These are phyloP conservation scores for Pachypeltis micranthus DNA, from an alignment of 1,140 invertebrate species.

Conservation along the genomic window DNA sequence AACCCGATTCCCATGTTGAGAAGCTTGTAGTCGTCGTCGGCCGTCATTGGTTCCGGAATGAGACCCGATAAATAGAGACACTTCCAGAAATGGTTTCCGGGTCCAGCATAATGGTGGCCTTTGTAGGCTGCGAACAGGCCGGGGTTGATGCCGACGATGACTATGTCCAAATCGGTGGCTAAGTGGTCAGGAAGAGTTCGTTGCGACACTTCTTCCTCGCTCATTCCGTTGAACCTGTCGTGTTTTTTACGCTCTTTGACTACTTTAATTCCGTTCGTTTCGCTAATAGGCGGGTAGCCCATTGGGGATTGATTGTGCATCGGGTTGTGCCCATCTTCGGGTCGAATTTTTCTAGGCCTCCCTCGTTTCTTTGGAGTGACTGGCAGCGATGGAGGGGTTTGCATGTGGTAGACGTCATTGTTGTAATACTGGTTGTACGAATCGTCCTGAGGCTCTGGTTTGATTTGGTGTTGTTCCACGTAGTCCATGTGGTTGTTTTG, in stretches of 20 bases:
- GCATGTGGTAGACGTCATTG: conserved; percentile 8
- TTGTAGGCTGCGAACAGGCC: conserved; percentile 92
- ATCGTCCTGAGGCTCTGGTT: conserved; percentile 29
- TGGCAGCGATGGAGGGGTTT: conserved; percentile 14
- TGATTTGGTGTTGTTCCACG: conserved; percentile 20
- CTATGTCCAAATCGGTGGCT: conserved; percentile 82
- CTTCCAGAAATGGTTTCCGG: conserved; percentile 98
- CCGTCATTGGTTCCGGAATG: conserved; percentile 86
- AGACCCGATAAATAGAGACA: conserved; percentile 87
- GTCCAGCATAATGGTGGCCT: conserved; percentile 94
- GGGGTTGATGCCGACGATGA: conserved; percentile 96
- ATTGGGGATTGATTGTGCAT: conserved; percentile 12
- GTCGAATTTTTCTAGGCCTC: conserved; percentile 59
- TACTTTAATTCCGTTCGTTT: conserved; percentile 25
- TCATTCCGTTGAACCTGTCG: conserved; percentile 92
- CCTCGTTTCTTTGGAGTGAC: conserved; percentile 59
- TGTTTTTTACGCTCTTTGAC: conserved; percentile 85
- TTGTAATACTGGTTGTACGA: conserved; percentile 30
- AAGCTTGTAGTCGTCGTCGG: conserved; percentile 88
- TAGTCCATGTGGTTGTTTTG: conserved; percentile 31
- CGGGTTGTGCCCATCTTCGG: conserved; percentile 33
- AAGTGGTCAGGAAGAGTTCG: conserved; percentile 87
- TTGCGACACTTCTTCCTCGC: conserved; percentile 87
- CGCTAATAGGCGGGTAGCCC: conserved; percentile 10
- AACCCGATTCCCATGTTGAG: conserved; percentile 90